phyloP scores from a whole-genome alignment of 2,797 vertebrate species.

The Molossus molossus region DNA sequence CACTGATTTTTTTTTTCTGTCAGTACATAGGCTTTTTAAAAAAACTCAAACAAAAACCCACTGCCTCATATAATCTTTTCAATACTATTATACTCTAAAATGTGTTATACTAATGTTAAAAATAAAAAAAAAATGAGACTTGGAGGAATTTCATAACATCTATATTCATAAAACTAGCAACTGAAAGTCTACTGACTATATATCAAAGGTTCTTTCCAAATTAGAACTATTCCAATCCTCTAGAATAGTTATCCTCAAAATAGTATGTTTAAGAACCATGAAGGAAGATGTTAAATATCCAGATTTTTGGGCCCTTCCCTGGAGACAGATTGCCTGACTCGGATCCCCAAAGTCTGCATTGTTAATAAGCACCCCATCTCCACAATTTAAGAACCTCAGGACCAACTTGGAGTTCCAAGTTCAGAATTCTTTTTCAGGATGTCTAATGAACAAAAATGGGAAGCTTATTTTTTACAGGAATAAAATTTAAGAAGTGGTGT shows the following conservation, averaged over 20 bases:
- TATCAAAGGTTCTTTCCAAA: background rate
- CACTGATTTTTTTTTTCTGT: background rate
- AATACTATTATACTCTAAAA: background rate
- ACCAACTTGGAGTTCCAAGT: background rate
- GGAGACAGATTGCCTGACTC: background rate
- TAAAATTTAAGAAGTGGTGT: background rate
- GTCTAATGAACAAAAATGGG: background rate
- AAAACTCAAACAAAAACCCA: background rate
- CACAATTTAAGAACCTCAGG: background rate
- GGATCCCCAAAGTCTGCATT: background rate
- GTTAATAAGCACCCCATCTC: background rate
- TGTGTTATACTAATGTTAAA: background rate
- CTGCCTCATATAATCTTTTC: background rate
- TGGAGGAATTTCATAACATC: background rate
- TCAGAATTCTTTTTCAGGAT: constrained; percentile 48
- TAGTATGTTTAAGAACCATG: background rate
- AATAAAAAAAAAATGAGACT: constrained; percentile 39
- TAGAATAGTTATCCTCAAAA: background rate
- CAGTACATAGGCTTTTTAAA: background rate
- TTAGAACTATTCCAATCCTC: background rate
- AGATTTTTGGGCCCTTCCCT: background rate
- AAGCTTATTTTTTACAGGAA: background rate
- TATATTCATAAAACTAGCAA: background rate
- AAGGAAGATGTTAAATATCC: background rate
- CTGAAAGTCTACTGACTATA: background rate